Base-by-base conservation (phyloP, 2,113 vertebrate species). In the Tachysurus vachellii region DNA sequence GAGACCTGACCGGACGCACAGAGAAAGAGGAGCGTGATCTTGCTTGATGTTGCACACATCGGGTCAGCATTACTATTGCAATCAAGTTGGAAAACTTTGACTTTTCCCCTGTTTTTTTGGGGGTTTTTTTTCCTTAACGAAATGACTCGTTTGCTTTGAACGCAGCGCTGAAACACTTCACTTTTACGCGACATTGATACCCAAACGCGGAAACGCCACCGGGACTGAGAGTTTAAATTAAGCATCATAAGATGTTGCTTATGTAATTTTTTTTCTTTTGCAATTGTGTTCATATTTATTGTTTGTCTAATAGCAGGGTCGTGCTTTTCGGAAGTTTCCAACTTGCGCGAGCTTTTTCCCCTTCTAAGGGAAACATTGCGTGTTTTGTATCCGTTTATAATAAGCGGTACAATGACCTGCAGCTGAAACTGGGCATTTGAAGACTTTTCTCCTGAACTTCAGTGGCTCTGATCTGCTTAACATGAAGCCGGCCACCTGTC, bases 401-500 rank as follows among this genome's bases (percentile, higher is more conserved):
- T 2, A 42, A 12, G 7, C n/a, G 13, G 5, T 68, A 90, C 19
- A 47, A 90, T 90, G 89, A 87, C n/a, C 85, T 76, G 87, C 82
- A 88, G 90, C 88, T 91, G 90, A 91, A 77, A 87, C 79, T 57
- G 83, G n/a, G 3, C 53, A 13, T 61, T 36, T 66, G 19, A n/a
- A 79, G 66, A 81, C 76, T 86, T 56, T 73, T 31, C 47, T 71
- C 59, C 80, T 76, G 77, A 85, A 89, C 64, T 83, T 83, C 10
- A 42, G 42, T 73, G 47, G 85, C 62, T 90, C 28, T 75, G 83
- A 56, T 83, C 47, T 8, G 86, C 68, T 68, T 88, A 88, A 56
- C 88, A 90, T 91, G 90, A 88, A 79, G 86, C 64, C 83, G 44
- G 85, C 61, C 64, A 77, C 68, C 21, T 61, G 70, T 88, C 84